Conservation (phyloP, 2,888 invertebrate genomes). For the Sussaba pulchella region DNA sequence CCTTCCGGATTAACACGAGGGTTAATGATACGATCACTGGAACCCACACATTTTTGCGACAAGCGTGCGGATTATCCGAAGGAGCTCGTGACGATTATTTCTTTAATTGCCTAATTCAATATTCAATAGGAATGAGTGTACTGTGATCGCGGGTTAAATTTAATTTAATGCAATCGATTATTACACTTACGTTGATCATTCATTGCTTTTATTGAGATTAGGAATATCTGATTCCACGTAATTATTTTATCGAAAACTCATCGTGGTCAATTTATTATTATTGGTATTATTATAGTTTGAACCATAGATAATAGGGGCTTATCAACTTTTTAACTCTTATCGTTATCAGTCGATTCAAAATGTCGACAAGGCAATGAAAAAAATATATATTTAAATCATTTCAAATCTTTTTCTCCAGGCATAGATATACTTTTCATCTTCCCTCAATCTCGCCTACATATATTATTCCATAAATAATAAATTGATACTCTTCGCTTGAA, state of each 20-base stretch:
- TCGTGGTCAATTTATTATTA: too few species aligned
- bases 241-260: too few species aligned
- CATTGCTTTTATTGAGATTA: not conserved
- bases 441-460: not conserved
- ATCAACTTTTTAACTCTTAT: too few species aligned
- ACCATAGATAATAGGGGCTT: too few species aligned
- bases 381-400: too few species aligned
- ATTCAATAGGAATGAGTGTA: not conserved
- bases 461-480: slow-evolving; percentile 45
- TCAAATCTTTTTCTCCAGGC: not conserved
- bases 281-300: too few species aligned
- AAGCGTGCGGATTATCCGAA: not conserved
- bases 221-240: not conserved
- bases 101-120: not conserved
- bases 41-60: slow-evolving; percentile 48
- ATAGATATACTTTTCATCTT: not conserved
- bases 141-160: not conserved
- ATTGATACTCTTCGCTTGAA: slow-evolving; percentile 6
- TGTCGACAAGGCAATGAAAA: too few species aligned
- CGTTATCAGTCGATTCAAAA: too few species aligned
- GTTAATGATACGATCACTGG: slow-evolving; percentile 71
- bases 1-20: too few species aligned
- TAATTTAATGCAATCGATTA: not conserved
- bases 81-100: slow-evolving; percentile 12
- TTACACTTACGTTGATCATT: too few species aligned